A percentile compares a stretch with the other conserved stretches of the same genome.
phyloP scores from a whole-genome alignment of 37 sponge, comb jelly and placozoan species.

The Beroe forskalii region DNA sequence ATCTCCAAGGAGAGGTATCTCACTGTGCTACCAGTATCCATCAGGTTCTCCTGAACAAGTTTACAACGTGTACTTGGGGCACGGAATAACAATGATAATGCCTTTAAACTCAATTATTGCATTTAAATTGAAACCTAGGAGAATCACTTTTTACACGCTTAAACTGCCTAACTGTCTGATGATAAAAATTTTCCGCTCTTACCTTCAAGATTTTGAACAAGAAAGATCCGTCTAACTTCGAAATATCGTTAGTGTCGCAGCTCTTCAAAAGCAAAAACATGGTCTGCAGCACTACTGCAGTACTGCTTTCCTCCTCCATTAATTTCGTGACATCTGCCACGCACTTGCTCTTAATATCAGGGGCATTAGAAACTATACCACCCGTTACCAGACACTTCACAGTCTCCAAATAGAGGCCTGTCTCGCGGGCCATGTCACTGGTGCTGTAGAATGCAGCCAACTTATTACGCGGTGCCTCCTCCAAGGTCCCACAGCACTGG shows the following conservation, averaged over 20 bases:
- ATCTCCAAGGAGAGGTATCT: constrained; percentile 10
- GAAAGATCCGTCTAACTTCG: background rate
- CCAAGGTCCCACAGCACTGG: background rate
- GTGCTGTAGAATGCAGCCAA: background rate
- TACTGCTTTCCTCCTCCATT: background rate
- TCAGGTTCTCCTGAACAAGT: constrained; percentile 24
- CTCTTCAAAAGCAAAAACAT: background rate
- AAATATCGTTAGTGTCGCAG: background rate
- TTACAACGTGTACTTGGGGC: too few species aligned
- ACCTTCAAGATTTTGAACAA: background rate
- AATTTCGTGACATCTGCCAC: background rate
- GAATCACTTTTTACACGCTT: too few species aligned
- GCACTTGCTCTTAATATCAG: background rate
- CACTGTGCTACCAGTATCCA: background rate
- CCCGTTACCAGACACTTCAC: background rate
- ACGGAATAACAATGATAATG: too few species aligned
- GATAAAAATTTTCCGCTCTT: too few species aligned
- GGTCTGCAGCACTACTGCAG: background rate
- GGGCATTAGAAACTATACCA: background rate
- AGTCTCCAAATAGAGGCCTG: background rate
- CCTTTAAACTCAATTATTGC: too few species aligned
- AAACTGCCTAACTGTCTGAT: too few species aligned
- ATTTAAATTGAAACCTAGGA: too few species aligned
- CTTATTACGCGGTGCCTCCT: background rate
- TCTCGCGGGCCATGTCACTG: background rate